Evolutionary conservation across 2,888 invertebrate genomes (phyloP).

Genomic region (Lochmaea capreae): DNA sequence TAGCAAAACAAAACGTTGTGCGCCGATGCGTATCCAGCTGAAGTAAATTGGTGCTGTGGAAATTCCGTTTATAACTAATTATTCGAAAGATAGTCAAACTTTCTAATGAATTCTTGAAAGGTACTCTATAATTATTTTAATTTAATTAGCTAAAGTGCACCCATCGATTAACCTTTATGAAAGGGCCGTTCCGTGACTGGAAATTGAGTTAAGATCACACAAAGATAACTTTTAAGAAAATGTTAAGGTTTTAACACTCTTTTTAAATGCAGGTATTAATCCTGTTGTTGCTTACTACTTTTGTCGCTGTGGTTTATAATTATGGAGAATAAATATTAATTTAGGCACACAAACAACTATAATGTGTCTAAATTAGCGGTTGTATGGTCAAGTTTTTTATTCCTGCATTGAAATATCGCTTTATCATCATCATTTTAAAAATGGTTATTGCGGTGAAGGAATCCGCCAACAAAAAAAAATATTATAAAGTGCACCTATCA

Average conservation of each 20-base stretch:
- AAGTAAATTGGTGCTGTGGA: too few relatives aligned
- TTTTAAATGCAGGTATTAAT: slow-evolving; percentile 36
- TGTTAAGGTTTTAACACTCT: slow-evolving; percentile 46
- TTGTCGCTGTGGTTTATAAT: slow-evolving; percentile 37
- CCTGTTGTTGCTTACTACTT: slow-evolving; percentile 36
- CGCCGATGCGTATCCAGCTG: too few relatives aligned
- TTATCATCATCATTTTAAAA: slow-evolving; percentile 25
- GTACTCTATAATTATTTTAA: not conserved
- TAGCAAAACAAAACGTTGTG: too few relatives aligned
- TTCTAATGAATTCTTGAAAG: not conserved
- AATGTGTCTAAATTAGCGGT: slow-evolving; percentile 37
- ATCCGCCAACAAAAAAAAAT: slow-evolving; percentile 10
- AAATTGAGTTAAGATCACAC: slow-evolving; percentile 46
- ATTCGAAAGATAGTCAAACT: too few relatives aligned
- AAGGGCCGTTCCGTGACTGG: slow-evolving; percentile 6
- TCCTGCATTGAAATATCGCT: slow-evolving; percentile 23
- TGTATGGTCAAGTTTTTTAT: slow-evolving; percentile 23
- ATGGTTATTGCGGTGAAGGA: slow-evolving; percentile 16
- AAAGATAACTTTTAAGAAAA: slow-evolving; percentile 38
- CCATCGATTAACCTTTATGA: not conserved
- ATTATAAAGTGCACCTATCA: not conserved
- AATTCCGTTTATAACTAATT: too few relatives aligned
- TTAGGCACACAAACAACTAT: slow-evolving; percentile 40
- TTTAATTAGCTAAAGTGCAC: not conserved
- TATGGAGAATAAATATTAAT: slow-evolving; percentile 42